These are phyloP conservation scores for Murina feae DNA, from an alignment of 2,113 vertebrate genomes.

Conservation along the genomic window DNA sequence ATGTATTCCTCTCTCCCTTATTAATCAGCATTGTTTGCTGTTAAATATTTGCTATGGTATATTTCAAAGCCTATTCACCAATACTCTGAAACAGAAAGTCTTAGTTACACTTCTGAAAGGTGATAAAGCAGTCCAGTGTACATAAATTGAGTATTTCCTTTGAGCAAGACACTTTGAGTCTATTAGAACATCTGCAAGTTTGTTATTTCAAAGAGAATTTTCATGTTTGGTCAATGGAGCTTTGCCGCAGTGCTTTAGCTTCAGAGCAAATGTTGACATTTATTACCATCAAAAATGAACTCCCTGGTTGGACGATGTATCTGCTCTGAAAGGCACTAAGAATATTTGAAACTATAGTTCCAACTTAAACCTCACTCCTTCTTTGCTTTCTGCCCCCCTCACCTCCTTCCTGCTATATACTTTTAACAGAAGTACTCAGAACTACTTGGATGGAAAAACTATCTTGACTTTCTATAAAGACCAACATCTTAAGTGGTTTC, in stretches of 20 bases:
- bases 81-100: neutral
- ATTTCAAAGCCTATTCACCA: neutral
- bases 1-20: neutral
- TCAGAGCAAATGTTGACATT: neutral
- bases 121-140: neutral
- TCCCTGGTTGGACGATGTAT: neutral
- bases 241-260: neutral
- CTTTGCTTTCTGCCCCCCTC: neutral
- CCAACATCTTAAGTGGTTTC: slow-evolving; percentile 53
- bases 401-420: neutral
- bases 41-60: neutral
- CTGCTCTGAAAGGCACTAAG: slow-evolving; percentile 24
- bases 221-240: neutral
- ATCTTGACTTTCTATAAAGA: slow-evolving; percentile 42
- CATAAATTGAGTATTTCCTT: neutral
- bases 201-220: slow-evolving; percentile 57
- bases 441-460: slow-evolving; percentile 36
- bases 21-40: neutral
- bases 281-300: neutral
- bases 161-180: neutral
- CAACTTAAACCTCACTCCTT: slow-evolving; percentile 7
- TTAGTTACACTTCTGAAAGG: neutral
- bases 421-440: slow-evolving; percentile 2
- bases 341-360: slow-evolving; percentile 58
- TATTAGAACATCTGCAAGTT: slow-evolving; percentile 47